phyloP scores from a whole-genome alignment of 2,797 vertebrate genomes.

The Halcyon badia region DNA sequence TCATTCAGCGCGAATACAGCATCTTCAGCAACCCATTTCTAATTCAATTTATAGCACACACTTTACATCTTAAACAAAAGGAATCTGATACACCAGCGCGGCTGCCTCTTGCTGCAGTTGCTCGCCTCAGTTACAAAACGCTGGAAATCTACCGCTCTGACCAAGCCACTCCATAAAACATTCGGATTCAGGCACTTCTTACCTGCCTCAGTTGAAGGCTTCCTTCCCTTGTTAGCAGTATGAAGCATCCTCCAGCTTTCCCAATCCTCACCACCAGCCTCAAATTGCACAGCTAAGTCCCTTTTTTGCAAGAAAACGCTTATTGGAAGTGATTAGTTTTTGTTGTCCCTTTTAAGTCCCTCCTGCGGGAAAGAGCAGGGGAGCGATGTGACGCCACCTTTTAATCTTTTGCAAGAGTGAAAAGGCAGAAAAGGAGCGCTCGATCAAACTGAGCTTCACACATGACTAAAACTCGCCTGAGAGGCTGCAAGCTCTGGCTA shows the following conservation, averaged over 20 bases:
- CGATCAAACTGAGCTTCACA: slow-evolving; percentile 93
- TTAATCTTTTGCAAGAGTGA: slow-evolving; percentile 91
- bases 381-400: slow-evolving; percentile 87
- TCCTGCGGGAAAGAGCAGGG: slow-evolving; percentile 84
- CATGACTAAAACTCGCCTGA: slow-evolving; percentile 94
- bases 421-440: slow-evolving; percentile 89
- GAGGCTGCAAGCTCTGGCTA: slow-evolving; percentile 86
- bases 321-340: slow-evolving; percentile 82
- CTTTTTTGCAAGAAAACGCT: slow-evolving; percentile 76
- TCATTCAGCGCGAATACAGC: slow-evolving; percentile 59
- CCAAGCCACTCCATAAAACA: slow-evolving; percentile 67
- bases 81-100: slow-evolving; percentile 59
- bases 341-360: slow-evolving; percentile 83
- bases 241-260: slow-evolving; percentile 86
- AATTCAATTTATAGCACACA: slow-evolving; percentile 76
- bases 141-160: slow-evolving; percentile 70
- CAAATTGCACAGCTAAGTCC: slow-evolving; percentile 80
- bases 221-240: slow-evolving; percentile 85
- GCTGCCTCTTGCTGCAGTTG: slow-evolving; percentile 74
- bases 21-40: slow-evolving; percentile 68
- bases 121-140: slow-evolving; percentile 69
- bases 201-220: slow-evolving; percentile 87
- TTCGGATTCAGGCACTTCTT: slow-evolving; percentile 76
- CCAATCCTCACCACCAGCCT: slow-evolving; percentile 79
- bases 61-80: slow-evolving; percentile 83